Evolutionary conservation across 2,797 vertebrate species (phyloP).

Genomic region (Sebastes matsubarae): DNA sequence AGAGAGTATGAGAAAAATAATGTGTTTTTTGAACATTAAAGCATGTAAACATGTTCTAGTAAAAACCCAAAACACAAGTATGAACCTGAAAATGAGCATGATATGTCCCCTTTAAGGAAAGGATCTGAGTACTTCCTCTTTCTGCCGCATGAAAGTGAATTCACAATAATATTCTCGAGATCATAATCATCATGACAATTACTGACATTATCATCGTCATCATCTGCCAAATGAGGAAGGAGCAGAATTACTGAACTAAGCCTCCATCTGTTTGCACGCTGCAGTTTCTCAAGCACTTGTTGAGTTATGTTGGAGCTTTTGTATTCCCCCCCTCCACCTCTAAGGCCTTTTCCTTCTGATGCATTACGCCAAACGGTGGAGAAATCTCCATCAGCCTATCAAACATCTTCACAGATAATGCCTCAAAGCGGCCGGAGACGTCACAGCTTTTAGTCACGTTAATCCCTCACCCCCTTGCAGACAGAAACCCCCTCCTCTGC

Average conservation of each 20-base stretch:
- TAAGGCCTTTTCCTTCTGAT: slow-evolving; percentile 31
- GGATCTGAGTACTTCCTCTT: not conserved
- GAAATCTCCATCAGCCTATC: slow-evolving; percentile 71
- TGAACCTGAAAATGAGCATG: not conserved
- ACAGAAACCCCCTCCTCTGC: slow-evolving; percentile 45
- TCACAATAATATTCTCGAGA: not conserved
- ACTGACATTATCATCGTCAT: not conserved
- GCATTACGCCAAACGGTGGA: slow-evolving; percentile 27
- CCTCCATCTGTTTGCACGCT: slow-evolving; percentile 1
- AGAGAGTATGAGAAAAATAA: no score
- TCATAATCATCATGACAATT: slow-evolving; percentile 24
- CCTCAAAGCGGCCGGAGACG: slow-evolving; percentile 64
- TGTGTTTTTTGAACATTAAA: not conserved
- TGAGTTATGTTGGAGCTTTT: slow-evolving; percentile 29
- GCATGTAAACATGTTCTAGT: not conserved
- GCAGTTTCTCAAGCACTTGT: slow-evolving; percentile 31
- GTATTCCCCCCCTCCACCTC: not conserved
- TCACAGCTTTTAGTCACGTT: slow-evolving; percentile 67
- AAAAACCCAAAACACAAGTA: no score
- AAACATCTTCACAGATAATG: slow-evolving; percentile 72
- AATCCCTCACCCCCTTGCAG: slow-evolving; percentile 66
- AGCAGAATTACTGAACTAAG: slow-evolving; percentile 9
- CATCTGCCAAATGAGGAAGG: slow-evolving; percentile 31
- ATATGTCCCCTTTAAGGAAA: not conserved
- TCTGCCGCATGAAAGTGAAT: not conserved